Base-by-base conservation (phyloP, 1,140 invertebrate species). In the Panagrolaimus sp. region DNA sequence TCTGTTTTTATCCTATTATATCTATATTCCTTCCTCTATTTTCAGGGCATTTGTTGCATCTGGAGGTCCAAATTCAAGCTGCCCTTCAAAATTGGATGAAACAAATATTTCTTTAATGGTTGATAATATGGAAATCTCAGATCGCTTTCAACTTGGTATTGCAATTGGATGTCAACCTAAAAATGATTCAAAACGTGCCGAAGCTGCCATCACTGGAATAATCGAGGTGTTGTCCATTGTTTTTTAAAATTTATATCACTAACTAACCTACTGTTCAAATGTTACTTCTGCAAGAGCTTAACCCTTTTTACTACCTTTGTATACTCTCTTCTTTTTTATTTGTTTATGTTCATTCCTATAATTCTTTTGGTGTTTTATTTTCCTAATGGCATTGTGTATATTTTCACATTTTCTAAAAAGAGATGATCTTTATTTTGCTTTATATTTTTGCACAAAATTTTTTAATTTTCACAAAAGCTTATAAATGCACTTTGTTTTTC, bases 61-160 rank as follows among this genome's bases (percentile, higher is more conserved):
- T 28, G 52, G 52, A 12, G 52, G 52, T n/a, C 21, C 21, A 12
- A 21, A 12, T 8, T 26, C 52, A 21, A 58, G 15, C 15, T 58
- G 52, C n/a, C 52, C 52, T 28, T 26, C 21, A 12, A 21, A 26
- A 1, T n/a, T 58, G 10, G 52, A 58, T 26, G 14, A 21, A 21
- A 21, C 10, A 10, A 12, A 17, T 28, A 64, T 43, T 12, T 17
- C 63, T 14, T 17, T 24, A 10, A 28, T 64, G 28, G 28, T 43
- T 21, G 17, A 32, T 8, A 64, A 64, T 12, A 64, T 64, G 17
- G 28, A 43, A n/a, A 28, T 21, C 17, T 12, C 21, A 5, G 21
- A 58, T 21, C 38, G 73, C 10, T 76, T 82, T 65, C 71, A 82
- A 65, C 63, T 82, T 65, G 80, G 81, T 43, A 69, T 82, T 12